phyloP scores from a whole-genome alignment of 1,140 invertebrate species.

The Eriocheir sinensis region DNA sequence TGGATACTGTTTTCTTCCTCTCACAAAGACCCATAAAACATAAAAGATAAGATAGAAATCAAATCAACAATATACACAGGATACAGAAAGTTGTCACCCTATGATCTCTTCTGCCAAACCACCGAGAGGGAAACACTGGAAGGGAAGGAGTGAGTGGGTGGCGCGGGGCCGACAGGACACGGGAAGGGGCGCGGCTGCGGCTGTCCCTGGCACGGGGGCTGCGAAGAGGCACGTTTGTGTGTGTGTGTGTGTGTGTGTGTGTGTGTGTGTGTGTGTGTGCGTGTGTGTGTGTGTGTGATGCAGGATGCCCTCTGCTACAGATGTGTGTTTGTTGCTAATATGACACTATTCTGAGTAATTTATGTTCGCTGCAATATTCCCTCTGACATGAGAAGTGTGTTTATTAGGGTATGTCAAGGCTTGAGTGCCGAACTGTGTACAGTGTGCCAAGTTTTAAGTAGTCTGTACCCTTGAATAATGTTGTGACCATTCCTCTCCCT shows the following conservation, averaged over 20 bases:
- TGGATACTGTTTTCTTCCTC: not conserved
- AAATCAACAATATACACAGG: not conserved
- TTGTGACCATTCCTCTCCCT: not conserved
- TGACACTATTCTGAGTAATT: no score
- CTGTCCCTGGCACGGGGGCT: not conserved
- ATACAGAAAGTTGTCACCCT: not conserved
- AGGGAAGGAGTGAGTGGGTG: not conserved
- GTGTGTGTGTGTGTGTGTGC: slow-evolving; percentile 39
- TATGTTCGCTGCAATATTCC: no score
- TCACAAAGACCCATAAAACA: not conserved
- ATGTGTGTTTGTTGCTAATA: no score
- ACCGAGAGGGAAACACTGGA: not conserved
- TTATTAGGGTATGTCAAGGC: not conserved
- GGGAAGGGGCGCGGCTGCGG: not conserved
- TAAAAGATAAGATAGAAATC: not conserved
- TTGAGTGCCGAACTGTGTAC: not conserved
- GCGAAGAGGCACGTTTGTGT: not conserved
- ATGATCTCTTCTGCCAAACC: not conserved
- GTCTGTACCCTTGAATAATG: not conserved
- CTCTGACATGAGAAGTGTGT: no score
- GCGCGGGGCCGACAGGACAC: not conserved
- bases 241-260: slow-evolving; percentile 31
- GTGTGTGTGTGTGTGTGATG: slow-evolving; percentile 39
- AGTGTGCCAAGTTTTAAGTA: not conserved
- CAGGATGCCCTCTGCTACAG: not conserved